Evolutionary conservation across 2,888 invertebrate genomes (phyloP).

Genomic region (Argynnis bischoffii): DNA sequence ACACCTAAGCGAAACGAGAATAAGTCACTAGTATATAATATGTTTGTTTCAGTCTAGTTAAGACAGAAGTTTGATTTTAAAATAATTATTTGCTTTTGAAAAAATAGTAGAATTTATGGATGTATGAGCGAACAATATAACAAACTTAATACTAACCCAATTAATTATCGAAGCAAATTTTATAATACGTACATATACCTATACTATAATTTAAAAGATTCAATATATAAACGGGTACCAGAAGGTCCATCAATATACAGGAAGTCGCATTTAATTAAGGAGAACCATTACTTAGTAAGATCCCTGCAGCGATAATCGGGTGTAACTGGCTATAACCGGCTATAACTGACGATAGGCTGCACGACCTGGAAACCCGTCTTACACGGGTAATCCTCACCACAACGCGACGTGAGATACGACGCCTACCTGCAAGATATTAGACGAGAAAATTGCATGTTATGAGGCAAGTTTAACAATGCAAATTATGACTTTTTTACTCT

Average conservation of each 20-base stretch:
- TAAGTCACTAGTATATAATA: too few species aligned
- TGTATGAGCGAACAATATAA: too few species aligned
- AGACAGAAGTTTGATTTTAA: too few species aligned
- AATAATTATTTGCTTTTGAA: too few species aligned
- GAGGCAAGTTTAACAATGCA: neutral
- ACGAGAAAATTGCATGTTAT: neutral
- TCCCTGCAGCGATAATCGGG: conserved; percentile 17
- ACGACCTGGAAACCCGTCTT: conserved; percentile 6
- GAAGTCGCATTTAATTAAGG: conserved; percentile 12
- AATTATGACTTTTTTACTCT: neutral
- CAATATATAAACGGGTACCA: neutral
- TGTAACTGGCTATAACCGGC: conserved; percentile 14
- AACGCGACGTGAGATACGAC: neutral
- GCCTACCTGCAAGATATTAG: neutral
- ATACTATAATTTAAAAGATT: neutral
- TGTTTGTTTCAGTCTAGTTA: too few species aligned
- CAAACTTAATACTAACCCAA: too few species aligned
- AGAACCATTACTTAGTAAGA: conserved; percentile 12
- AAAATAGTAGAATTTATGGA: too few species aligned
- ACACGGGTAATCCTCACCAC: conserved; percentile 15
- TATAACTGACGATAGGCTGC: conserved; percentile 2
- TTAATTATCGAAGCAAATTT: too few species aligned
- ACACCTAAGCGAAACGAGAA: too few species aligned
- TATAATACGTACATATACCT: neutral
- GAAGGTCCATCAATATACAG: neutral